A percentile compares a stretch with the other conserved stretches of the same genome.
phyloP scores from a whole-genome alignment of 2,888 invertebrate species.

The Plutella xylostella region DNA sequence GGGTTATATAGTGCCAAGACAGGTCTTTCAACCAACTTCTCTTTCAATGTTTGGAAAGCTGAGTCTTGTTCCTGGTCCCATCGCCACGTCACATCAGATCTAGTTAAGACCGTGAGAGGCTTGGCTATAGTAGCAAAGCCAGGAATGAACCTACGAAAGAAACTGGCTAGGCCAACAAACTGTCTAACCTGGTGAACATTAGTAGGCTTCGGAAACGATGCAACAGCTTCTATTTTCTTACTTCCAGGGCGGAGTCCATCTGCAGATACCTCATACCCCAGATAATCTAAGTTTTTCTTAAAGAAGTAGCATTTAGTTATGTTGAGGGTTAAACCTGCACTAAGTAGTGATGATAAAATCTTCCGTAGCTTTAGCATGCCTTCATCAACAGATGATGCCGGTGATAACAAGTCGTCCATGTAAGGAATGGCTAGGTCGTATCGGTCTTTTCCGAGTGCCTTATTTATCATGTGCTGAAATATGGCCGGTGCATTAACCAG shows the following conservation, averaged over 20 bases:
- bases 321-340: conserved; percentile 14
- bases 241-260: conserved; percentile 3
- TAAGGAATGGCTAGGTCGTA: conserved; percentile 16
- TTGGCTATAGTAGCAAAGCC: neutral
- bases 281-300: neutral
- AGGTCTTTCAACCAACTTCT: conserved; percentile 11
- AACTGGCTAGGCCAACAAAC: conserved; percentile 18
- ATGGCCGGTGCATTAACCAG: conserved; percentile 23
- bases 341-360: conserved; percentile 12
- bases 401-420: conserved; percentile 26
- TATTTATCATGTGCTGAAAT: conserved; percentile 24
- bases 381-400: conserved; percentile 13
- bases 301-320: conserved; percentile 10
- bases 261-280: conserved; percentile 3
- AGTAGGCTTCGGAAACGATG: conserved; percentile 14
- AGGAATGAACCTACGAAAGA: conserved; percentile 17
- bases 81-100: neutral
- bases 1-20: conserved; percentile 11
- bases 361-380: conserved; percentile 9
- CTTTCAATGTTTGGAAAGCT: conserved; percentile 3
- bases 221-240: conserved; percentile 5
- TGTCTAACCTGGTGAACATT: conserved; percentile 15
- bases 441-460: conserved; percentile 8
- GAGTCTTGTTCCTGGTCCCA: conserved; percentile 12
- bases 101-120: neutral